These are phyloP conservation scores for Diorhabda elongata DNA, from an alignment of 1,140 invertebrate genomes.

Conservation along the genomic window DNA sequence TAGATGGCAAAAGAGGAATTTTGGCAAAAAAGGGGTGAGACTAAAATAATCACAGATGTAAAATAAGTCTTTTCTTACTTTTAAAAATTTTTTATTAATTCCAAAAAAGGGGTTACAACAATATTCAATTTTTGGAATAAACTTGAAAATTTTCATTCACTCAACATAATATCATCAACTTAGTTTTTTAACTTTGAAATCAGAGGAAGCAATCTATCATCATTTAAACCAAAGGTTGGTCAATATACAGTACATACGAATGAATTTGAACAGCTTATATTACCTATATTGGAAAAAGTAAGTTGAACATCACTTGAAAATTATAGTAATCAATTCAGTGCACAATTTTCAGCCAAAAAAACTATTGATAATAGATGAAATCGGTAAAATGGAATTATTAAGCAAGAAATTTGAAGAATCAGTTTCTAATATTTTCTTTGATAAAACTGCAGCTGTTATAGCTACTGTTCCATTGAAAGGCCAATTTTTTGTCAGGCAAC, in stretches of 20 bases:
- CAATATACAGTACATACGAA: constrained; percentile 56
- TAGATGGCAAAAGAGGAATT: constrained; percentile 47
- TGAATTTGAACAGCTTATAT: constrained; percentile 55
- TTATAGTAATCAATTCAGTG: constrained; percentile 7
- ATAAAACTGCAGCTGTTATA: constrained; percentile 44
- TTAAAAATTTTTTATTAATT: too few relatives aligned
- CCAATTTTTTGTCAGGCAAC: constrained; percentile 30
- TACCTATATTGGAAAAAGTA: constrained; percentile 47
- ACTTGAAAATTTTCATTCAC: too few relatives aligned
- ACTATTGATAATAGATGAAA: constrained; percentile 59
- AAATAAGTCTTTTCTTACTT: too few relatives aligned
- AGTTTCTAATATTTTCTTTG: constrained; percentile 45
- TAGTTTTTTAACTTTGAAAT: too few relatives aligned
- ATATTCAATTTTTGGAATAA: too few relatives aligned
- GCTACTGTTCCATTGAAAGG: constrained; percentile 53
- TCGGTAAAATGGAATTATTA: constrained; percentile 67
- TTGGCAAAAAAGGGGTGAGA: constrained; percentile 53
- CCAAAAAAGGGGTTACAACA: too few relatives aligned
- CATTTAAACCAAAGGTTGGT: constrained; percentile 47
- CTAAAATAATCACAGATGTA: too few relatives aligned
- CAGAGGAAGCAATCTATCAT: too few relatives aligned
- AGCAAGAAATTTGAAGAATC: constrained; percentile 52
- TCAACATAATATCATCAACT: too few relatives aligned
- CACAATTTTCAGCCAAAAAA: constrained; percentile 37
- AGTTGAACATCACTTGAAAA: constrained; percentile 11